Evolutionary conservation across 37 sponge, comb jelly and placozoan genomes (phyloP).

Genomic region (Chondrosia reniformis): DNA sequence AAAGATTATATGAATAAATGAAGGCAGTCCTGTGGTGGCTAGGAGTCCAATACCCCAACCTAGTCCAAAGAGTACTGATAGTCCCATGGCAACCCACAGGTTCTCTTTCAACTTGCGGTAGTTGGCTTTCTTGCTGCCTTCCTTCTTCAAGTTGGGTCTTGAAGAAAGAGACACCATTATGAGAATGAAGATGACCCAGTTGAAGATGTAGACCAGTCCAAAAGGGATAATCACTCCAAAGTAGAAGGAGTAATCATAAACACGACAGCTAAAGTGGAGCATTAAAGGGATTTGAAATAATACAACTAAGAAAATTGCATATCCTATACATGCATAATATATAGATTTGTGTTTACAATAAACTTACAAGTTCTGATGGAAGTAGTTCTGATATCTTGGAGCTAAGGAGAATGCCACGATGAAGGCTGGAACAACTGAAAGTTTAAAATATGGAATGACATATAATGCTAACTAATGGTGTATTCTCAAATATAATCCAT

Average conservation of each 20-base stretch:
- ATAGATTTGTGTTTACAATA: too few relatives aligned
- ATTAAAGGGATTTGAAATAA: background rate
- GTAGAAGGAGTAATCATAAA: background rate
- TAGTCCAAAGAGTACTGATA: conserved; percentile 40
- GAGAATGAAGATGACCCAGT: conserved; percentile 3
- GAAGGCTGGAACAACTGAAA: conserved; percentile 8
- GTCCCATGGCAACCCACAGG: background rate
- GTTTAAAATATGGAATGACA: background rate
- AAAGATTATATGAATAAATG: background rate
- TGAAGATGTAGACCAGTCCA: conserved; percentile 12
- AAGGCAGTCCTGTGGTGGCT: background rate
- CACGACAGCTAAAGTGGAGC: background rate
- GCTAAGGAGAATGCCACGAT: conserved; percentile 13
- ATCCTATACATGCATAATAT: background rate
- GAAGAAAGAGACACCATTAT: background rate
- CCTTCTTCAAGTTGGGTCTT: conserved; percentile 7
- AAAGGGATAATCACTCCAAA: background rate
- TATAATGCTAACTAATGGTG: too few relatives aligned
- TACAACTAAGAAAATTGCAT: background rate
- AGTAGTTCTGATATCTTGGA: conserved; percentile 4
- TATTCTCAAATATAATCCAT: background rate
- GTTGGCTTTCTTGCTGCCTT: background rate
- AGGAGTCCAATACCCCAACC: conserved; percentile 39
- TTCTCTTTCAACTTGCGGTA: conserved; percentile 6
- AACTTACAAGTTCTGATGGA: too few relatives aligned